Percentiles rank a stretch among this genome's conserved stretches.
These are phyloP conservation scores for Listrodromus nycthemerus DNA, from an alignment of 2,888 invertebrate species.

Conservation along the genomic window DNA sequence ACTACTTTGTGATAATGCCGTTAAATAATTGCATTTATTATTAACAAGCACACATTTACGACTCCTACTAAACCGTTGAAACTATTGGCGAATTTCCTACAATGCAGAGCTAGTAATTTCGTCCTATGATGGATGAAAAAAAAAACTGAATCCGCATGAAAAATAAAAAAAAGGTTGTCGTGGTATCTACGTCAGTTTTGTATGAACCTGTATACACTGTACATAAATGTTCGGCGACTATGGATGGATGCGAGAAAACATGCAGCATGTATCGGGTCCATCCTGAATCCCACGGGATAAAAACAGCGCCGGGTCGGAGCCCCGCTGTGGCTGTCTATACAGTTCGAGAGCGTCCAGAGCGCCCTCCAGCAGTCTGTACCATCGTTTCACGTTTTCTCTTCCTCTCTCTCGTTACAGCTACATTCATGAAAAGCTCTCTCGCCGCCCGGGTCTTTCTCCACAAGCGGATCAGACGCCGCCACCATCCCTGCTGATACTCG, in stretches of 20 bases:
- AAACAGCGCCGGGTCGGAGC: conserved; percentile 71
- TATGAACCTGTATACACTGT: not conserved
- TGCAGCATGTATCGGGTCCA: conserved; percentile 63
- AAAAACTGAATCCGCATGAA: not conserved
- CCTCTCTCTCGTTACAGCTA: conserved; percentile 25
- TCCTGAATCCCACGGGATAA: conserved; percentile 79
- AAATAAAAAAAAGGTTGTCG: not conserved
- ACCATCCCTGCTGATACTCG: conserved; percentile 58
- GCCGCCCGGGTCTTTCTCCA: conserved; percentile 44
- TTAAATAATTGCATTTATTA: too few species aligned
- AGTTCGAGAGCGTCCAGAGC: conserved; percentile 16
- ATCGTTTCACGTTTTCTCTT: conserved; percentile 36
- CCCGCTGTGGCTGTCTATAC: conserved; percentile 42
- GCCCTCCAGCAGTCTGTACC: conserved; percentile 70
- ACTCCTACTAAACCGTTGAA: too few species aligned
- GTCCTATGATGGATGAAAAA: not conserved
- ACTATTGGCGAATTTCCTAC: too few species aligned
- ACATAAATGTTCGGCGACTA: conserved; percentile 10
- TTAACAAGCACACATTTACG: too few species aligned
- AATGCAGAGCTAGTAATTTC: not conserved
- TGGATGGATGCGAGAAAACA: conserved; percentile 22
- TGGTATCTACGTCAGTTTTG: not conserved
- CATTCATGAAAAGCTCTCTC: conserved; percentile 12
- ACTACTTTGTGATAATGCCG: too few species aligned
- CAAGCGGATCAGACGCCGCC: conserved; percentile 59